Base-by-base conservation (phyloP, 2,113 vertebrate genomes). In the Sigmodon hispidus region DNA sequence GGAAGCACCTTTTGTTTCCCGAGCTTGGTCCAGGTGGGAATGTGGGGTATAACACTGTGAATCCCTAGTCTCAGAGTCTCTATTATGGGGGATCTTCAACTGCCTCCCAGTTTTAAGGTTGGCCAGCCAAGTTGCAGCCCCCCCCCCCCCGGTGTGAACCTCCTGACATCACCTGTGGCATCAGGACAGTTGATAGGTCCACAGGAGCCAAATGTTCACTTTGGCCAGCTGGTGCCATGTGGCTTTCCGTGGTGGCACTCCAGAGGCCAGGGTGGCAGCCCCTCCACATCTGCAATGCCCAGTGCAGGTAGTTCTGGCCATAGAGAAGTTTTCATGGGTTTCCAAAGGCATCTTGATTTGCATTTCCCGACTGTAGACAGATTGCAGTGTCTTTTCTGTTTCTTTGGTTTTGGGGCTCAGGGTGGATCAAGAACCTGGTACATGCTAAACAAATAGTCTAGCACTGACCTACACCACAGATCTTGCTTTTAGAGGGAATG, bases 281-380 rank as follows among this genome's bases (percentile, higher is more conserved):
- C 1, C 4, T 1, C 5, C 31, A 48, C 29, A 6, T 15, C n/a
- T n/a, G 36, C 65, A 45, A 8, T 63, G 50, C 29, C 40, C 48
- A 55, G 63, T 0, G 1, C 21, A 5, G 7, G 34, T 3, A 0
- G 9, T 0, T 45, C 72, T n/a, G 34, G 36, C 36, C 40, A 7
- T 24, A 31, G 1, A 0, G 34, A 34, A 3, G 5, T 3, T 0
- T 15, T 7, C 3, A 1, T 0, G 9, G 22, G 1, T 15, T 34
- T 17, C 10, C 31, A 0, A 0, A 12, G 36, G 4, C 0, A 13
- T 24, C 5, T 36, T 43, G 4, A 8, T 26, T 36, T 59, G 7
- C 26, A 0, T n/a, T 22, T 50, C 72, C 90, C n/a, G 57, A 5
- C 4, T 4, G 1, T 26, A 22, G 3, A 4, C 2, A 59, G 48